These are phyloP conservation scores for Clusia tigrina DNA, from an alignment of 2,888 invertebrate genomes.

Conservation along the genomic window DNA sequence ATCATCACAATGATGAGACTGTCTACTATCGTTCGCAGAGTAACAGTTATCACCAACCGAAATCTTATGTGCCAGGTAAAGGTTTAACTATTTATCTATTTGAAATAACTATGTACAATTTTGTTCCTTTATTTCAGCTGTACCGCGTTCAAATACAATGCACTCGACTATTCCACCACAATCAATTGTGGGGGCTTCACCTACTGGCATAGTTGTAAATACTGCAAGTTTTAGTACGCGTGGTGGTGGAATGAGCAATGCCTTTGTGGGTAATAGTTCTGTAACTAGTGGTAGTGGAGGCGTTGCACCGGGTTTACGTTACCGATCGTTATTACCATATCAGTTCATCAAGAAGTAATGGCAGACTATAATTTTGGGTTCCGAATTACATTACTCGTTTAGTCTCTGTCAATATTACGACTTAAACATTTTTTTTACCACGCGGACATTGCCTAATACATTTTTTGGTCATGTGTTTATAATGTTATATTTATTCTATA, in stretches of 20 bases:
- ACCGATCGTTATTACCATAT: conserved; percentile 57
- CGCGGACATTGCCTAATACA: too few species aligned
- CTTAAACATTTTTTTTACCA: too few species aligned
- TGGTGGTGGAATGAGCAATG: conserved; percentile 51
- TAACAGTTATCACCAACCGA: conserved; percentile 57
- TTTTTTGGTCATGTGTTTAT: too few species aligned
- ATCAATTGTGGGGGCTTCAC: conserved; percentile 55
- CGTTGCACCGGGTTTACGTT: conserved; percentile 51
- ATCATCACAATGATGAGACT: conserved; percentile 61
- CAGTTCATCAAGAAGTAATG: conserved; percentile 60
- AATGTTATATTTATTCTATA: too few species aligned
- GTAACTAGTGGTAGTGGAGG: conserved; percentile 48
- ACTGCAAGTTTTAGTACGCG: conserved; percentile 57
- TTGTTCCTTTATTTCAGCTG: conserved; percentile 40
- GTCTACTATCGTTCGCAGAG: conserved; percentile 61
- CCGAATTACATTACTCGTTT: too few species aligned
- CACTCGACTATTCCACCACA: conserved; percentile 57
- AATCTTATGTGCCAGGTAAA: conserved; percentile 59
- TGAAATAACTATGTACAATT: background rate
- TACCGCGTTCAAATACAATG: conserved; percentile 56
- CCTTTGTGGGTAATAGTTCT: conserved; percentile 48
- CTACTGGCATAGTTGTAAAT: conserved; percentile 56
- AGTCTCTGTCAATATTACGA: too few species aligned
- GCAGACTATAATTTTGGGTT: background rate
- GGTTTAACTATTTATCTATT: background rate